Conservation (phyloP, 2,888 invertebrate genomes). For the Drosophila setosimentum region DNA sequence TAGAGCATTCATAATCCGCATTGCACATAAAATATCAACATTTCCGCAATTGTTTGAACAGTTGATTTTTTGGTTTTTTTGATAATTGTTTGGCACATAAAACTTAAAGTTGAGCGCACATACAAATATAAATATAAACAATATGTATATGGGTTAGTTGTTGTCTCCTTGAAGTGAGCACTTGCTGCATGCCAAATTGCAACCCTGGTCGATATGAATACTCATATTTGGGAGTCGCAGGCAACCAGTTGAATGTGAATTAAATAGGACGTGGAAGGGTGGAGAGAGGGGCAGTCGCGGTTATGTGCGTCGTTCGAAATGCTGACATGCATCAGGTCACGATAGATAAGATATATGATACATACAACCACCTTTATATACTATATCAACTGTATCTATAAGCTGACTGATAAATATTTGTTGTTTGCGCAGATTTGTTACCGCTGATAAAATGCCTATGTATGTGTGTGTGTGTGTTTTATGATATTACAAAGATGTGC, state of each 20-base stretch:
- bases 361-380: conserved; percentile 30
- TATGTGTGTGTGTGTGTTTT: neutral
- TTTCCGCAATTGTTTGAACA: conserved; percentile 1
- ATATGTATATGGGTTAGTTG: conserved; percentile 7
- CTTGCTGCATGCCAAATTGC: conserved; percentile 50
- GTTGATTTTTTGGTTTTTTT: conserved; percentile 12
- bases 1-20: conserved; percentile 11
- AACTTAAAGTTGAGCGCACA: conserved; percentile 26
- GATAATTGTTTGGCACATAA: conserved; percentile 40
- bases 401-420: conserved; percentile 62
- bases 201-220: conserved; percentile 30
- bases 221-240: conserved; percentile 27
- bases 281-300: conserved; percentile 4
- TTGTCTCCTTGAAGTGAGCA: conserved; percentile 31
- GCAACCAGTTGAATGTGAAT: conserved; percentile 33
- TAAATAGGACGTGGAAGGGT: neutral
- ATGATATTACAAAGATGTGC: conserved; percentile 22
- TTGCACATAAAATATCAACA: neutral
- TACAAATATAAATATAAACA: neutral
- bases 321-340: conserved; percentile 72
- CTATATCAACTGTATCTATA: conserved; percentile 21
- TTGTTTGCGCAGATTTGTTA: conserved; percentile 70
- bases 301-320: conserved; percentile 67
- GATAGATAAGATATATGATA: conserved; percentile 64
- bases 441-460: conserved; percentile 49